Evolutionary conservation across 1,140 invertebrate genomes (phyloP).

Genomic region (Cheumatopsyche charites): DNA sequence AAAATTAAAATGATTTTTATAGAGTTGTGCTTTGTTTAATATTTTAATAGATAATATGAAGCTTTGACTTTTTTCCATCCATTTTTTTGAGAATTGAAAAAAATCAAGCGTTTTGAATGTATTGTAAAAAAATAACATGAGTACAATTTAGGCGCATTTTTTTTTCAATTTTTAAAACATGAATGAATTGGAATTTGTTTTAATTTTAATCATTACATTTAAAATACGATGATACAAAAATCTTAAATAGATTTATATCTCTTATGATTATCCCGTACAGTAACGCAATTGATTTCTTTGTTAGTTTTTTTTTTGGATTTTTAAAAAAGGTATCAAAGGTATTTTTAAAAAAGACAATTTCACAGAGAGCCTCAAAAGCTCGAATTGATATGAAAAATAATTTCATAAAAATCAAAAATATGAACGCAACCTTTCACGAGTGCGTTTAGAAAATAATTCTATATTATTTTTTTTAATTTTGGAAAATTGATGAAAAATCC

Average conservation of each 20-base stretch:
- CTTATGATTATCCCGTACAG: constrained; percentile 26
- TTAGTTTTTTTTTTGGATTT: neutral
- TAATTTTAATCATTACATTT: neutral
- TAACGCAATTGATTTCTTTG: constrained; percentile 16
- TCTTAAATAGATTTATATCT: constrained; percentile 5
- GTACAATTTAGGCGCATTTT: neutral
- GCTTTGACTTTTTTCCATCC: too few species aligned
- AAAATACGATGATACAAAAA: constrained; percentile 20
- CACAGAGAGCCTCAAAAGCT: constrained; percentile 2
- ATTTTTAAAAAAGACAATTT: constrained; percentile 14
- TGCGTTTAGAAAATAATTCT: neutral
- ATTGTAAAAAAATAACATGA: too few species aligned
- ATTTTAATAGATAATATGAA: too few species aligned
- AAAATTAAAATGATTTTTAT: neutral
- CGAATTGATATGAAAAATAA: neutral
- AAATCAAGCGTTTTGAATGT: too few species aligned
- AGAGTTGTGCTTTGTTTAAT: constrained; percentile 2
- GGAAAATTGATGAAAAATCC: neutral
- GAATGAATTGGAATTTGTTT: constrained; percentile 8
- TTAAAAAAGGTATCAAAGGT: constrained; percentile 21
- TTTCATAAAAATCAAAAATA: neutral
- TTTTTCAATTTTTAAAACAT: neutral
- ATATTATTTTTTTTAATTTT: neutral
- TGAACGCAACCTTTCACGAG: neutral
- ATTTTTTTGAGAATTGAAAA: too few species aligned